phyloP scores from a whole-genome alignment of 2,888 invertebrate species.

The Plebejus anna region DNA sequence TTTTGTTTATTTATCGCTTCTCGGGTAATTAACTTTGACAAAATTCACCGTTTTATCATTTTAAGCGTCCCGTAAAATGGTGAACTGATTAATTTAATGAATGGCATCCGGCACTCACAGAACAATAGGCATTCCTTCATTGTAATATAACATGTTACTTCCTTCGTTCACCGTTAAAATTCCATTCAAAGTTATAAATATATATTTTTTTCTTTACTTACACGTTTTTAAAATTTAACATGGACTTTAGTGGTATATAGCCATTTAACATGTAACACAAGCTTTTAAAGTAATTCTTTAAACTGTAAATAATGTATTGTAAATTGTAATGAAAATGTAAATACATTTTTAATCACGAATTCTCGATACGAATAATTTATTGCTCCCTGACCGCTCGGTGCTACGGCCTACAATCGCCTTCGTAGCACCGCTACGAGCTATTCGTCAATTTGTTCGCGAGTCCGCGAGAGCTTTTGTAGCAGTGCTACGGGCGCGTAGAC shows the following conservation, averaged over 20 bases:
- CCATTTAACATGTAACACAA: not conserved
- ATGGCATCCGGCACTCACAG: constrained; percentile 1
- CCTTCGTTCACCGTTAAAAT: not conserved
- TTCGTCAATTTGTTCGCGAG: not conserved
- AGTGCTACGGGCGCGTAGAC: constrained; percentile 2
- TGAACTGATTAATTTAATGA: not conserved
- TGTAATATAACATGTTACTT: not conserved
- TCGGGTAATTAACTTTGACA: constrained; percentile 69
- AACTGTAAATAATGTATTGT: not conserved
- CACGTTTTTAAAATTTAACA: not conserved
- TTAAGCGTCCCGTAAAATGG: not conserved
- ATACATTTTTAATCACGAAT: not conserved
- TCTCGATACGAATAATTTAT: not conserved
- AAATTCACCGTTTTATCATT: constrained; percentile 44
- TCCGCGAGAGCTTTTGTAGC: not conserved
- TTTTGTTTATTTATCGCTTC: constrained; percentile 67
- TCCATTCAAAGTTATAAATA: not conserved
- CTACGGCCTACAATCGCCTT: not conserved
- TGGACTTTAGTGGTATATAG: not conserved
- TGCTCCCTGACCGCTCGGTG: not conserved
- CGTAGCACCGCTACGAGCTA: not conserved
- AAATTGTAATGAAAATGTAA: not conserved
- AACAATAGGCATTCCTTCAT: not conserved
- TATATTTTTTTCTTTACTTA: not conserved
- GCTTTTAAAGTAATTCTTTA: not conserved